Evolutionary conservation across 1,140 invertebrate genomes (phyloP).

Genomic region (Galleria mellonella): DNA sequence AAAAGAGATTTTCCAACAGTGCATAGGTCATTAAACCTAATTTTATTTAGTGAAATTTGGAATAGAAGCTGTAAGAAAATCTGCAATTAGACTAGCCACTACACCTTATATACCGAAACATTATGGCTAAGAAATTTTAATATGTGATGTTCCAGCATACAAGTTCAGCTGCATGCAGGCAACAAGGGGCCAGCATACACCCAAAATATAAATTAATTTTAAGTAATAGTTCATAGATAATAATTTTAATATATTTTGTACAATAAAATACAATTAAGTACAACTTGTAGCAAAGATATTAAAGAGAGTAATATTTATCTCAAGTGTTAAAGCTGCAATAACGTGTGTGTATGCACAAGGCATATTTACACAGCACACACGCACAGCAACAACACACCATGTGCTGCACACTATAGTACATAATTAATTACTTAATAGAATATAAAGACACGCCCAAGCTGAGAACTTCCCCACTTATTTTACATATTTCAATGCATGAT

Average conservation of each 20-base stretch:
- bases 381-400: slow-evolving; percentile 62
- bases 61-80: slow-evolving; percentile 74
- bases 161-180: slow-evolving; percentile 67
- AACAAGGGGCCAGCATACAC: slow-evolving; percentile 65
- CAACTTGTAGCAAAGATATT: slow-evolving; percentile 77
- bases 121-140: slow-evolving; percentile 67
- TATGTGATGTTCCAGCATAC: slow-evolving; percentile 71
- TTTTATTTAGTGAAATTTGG: slow-evolving; percentile 69
- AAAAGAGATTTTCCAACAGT: slow-evolving; percentile 75
- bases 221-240: slow-evolving; percentile 70
- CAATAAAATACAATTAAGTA: slow-evolving; percentile 77
- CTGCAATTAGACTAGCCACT: slow-evolving; percentile 72
- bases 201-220: slow-evolving; percentile 72
- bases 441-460: slow-evolving; percentile 71
- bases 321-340: slow-evolving; percentile 72
- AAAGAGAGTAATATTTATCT: slow-evolving; percentile 75
- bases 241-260: slow-evolving; percentile 76
- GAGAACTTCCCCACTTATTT: slow-evolving; percentile 60
- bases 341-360: slow-evolving; percentile 72
- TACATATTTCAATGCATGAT: slow-evolving; percentile 74
- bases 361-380: slow-evolving; percentile 74
- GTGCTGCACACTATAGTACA: slow-evolving; percentile 72
- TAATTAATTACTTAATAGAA: slow-evolving; percentile 72
- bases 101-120: slow-evolving; percentile 72
- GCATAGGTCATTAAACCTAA: slow-evolving; percentile 65